phyloP scores from a whole-genome alignment of 2,113 vertebrate species.

The Pterocles burchelli region DNA sequence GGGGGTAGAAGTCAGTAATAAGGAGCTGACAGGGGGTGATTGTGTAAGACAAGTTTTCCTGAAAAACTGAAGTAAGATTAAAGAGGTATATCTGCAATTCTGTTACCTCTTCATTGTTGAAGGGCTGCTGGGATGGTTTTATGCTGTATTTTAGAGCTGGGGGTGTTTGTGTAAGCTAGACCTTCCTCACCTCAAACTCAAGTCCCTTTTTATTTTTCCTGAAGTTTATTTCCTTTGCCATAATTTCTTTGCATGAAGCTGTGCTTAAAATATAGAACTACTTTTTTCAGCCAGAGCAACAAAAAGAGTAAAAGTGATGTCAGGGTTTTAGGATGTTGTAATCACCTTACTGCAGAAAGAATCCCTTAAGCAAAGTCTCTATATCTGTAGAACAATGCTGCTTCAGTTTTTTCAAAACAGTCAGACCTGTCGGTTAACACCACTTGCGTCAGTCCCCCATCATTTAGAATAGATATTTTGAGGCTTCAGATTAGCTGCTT shows the following conservation, averaged over 20 bases:
- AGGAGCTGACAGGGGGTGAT: not conserved
- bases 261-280: not conserved
- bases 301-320: not conserved
- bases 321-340: not conserved
- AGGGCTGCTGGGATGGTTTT: not conserved
- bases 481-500: not conserved
- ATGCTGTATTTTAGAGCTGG: not conserved
- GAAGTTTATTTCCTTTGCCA: not conserved
- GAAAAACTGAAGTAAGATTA: not conserved
- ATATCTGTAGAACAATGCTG: not conserved
- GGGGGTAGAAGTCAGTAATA: not conserved
- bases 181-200: not conserved
- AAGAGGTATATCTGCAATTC: not conserved
- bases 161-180: not conserved
- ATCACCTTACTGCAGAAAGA: not conserved
- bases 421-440: not conserved
- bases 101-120: not conserved
- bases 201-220: not conserved
- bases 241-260: not conserved
- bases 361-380: not conserved
- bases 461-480: not conserved
- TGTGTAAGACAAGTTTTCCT: not conserved
- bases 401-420: not conserved
- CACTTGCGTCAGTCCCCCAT: not conserved
- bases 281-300: not conserved